Evolutionary conservation across 1,140 invertebrate species (phyloP), one percentile per base, ranked within the genome.

Genomic region (Prorops nasuta): DNA sequence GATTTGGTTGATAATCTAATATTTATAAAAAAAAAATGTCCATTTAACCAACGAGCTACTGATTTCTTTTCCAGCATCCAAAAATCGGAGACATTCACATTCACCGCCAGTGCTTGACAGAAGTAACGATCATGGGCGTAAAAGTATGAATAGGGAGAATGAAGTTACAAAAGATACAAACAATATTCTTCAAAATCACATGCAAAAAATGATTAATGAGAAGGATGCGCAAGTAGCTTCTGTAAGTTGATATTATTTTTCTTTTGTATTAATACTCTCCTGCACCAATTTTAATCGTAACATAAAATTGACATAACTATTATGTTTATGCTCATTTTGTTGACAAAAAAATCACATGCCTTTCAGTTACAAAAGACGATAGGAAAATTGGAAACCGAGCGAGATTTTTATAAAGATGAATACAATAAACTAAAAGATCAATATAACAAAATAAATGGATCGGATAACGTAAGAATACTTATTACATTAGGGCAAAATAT

Each of bases 371-470:
- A 71, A 48, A 65, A 69, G 12, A 58, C 58, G 20, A 62, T 76
- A 35, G 66, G 71, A 39, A 67, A 64, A 44, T 38, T 78, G 22
- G 72, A 74, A 47, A 45, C 60, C n/a, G 81, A 82, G 62, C 73
- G 74, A 32, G 77, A 83, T 54, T 77, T 76, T 62, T 82, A 79
- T 35, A 76, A 68, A 65, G 69, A 73, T 19, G 79, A 83, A 60
- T 81, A 75, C 51, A 68, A 69, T 3, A 74, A 68, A 46, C 56
- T 75, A 9, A 67, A 72, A 42, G 74, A 79, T 43, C 67, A 77
- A 28, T 60, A 64, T n/a, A 66, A 54, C 38, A 74, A 71, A 69
- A 58, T 35, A 74, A 70, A 51, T 10, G 54, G 63, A 14, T 59
- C 56, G 28, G 67, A 78, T 47, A 69, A 67, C 35, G 79, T 79